Conservation (phyloP, 1,140 invertebrate species). For the Nomia melanderi region DNA sequence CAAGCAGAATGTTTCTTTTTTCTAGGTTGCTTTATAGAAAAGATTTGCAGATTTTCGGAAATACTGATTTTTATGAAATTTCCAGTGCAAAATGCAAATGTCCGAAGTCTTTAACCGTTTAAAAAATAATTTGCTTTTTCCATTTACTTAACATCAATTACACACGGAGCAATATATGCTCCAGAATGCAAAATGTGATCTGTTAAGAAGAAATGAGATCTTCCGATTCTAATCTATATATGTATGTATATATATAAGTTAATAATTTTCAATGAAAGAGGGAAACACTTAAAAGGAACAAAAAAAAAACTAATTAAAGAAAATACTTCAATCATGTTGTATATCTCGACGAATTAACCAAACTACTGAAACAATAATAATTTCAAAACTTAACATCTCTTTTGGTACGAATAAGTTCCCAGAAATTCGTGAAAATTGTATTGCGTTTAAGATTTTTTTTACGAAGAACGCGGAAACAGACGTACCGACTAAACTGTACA, state of each 20-base stretch:
- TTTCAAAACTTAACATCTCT: constrained; percentile 20
- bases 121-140: constrained; percentile 22
- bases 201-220: not conserved
- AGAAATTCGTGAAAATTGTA: not conserved
- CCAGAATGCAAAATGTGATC: not conserved
- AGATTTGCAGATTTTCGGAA: constrained; percentile 20
- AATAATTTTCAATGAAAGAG: not conserved
- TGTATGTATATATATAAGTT: not conserved
- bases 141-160: not conserved
- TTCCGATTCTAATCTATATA: not conserved
- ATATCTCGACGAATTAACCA: constrained; percentile 12
- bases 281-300: not conserved
- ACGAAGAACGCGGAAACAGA: not conserved
- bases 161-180: not conserved
- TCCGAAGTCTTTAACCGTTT: not conserved
- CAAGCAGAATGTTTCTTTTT: constrained; percentile 6
- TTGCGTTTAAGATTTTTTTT: not conserved
- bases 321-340: not conserved
- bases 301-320: not conserved
- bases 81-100: not conserved
- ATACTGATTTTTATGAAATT: not conserved
- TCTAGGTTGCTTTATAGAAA: constrained; percentile 12
- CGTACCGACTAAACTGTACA: constrained; percentile 1
- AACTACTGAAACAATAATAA: constrained; percentile 23
- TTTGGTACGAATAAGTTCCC: not conserved